Percentiles rank a stretch among this genome's conserved stretches.
These are phyloP conservation scores for Dromas ardeola DNA, from an alignment of 2,113 vertebrate genomes.

Conservation along the genomic window DNA sequence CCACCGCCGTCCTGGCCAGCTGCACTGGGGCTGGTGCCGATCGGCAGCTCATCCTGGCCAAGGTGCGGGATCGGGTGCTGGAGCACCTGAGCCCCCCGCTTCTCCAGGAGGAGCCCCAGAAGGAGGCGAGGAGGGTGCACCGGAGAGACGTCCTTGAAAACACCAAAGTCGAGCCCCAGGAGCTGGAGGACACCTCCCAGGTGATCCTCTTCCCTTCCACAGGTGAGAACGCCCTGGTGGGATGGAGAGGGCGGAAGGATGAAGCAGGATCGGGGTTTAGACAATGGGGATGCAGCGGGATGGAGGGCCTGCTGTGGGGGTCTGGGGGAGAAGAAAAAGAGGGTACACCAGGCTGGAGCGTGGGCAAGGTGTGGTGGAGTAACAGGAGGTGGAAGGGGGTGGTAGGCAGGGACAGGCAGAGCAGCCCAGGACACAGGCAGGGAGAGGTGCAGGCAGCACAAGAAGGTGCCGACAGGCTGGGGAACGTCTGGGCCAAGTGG, in stretches of 20 bases:
- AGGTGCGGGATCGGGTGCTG: constrained; percentile 71
- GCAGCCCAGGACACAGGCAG: background rate
- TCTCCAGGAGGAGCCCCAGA: constrained; percentile 13
- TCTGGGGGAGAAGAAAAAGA: background rate
- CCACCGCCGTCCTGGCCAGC: background rate
- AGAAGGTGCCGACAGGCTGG: background rate
- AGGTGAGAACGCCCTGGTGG: constrained; percentile 73
- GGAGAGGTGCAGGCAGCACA: background rate
- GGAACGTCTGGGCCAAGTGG: background rate
- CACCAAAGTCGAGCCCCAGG: background rate
- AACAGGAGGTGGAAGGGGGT: background rate
- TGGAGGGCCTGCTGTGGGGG: background rate
- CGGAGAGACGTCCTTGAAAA: constrained; percentile 52
- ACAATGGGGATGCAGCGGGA: background rate
- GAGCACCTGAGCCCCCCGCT: constrained; percentile 66
- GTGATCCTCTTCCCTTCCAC: constrained; percentile 87
- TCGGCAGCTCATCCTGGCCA: constrained; percentile 75
- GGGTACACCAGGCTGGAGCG: background rate
- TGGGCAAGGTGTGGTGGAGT: background rate
- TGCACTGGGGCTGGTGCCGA: constrained; percentile 44
- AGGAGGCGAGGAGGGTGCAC: constrained; percentile 47
- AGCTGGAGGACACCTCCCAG: constrained; percentile 76
- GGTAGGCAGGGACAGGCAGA: background rate
- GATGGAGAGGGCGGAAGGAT: background rate
- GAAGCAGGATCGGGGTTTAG: background rate